A percentile compares a stretch with the other conserved stretches of the same genome.
These are phyloP conservation scores for Diaprepes abbreviatus DNA, from an alignment of 2,888 invertebrate species.

Conservation along the genomic window DNA sequence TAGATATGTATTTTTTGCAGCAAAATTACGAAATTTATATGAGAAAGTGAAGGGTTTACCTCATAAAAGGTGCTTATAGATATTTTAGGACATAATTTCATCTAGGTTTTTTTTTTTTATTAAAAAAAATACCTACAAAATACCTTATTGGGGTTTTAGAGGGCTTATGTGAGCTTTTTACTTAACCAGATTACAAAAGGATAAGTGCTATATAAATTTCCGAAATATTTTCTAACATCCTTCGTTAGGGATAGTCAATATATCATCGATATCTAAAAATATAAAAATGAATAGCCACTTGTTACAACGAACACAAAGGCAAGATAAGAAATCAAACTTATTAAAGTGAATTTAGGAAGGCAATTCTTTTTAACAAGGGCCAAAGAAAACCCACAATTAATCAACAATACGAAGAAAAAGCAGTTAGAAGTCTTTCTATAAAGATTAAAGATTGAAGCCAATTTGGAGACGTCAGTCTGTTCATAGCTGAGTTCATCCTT, in stretches of 20 bases:
- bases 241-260: conserved; percentile 5
- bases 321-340: conserved; percentile 15
- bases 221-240: not conserved
- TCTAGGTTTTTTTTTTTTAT: too few relatives aligned
- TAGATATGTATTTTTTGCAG: too few relatives aligned
- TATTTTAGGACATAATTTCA: too few relatives aligned
- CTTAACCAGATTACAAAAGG: not conserved
- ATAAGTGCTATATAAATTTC: not conserved
- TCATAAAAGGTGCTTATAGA: too few relatives aligned
- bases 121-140: too few relatives aligned
- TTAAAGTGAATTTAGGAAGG: conserved; percentile 29
- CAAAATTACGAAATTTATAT: too few relatives aligned
- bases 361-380: conserved; percentile 33
- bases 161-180: not conserved
- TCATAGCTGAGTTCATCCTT: conserved; percentile 47
- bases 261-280: conserved; percentile 13
- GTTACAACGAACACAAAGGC: conserved; percentile 25
- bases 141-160: too few relatives aligned
- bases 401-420: conserved; percentile 57
- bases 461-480: conserved; percentile 57
- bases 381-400: conserved; percentile 57
- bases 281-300: conserved; percentile 31
- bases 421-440: conserved; percentile 45
- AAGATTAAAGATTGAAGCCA: conserved; percentile 59
- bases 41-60: too few relatives aligned